A percentile compares a stretch with the other conserved stretches of the same genome.
Evolutionary conservation across 2,113 vertebrate genomes (phyloP).

Genomic region (Pterocles gutturalis): DNA sequence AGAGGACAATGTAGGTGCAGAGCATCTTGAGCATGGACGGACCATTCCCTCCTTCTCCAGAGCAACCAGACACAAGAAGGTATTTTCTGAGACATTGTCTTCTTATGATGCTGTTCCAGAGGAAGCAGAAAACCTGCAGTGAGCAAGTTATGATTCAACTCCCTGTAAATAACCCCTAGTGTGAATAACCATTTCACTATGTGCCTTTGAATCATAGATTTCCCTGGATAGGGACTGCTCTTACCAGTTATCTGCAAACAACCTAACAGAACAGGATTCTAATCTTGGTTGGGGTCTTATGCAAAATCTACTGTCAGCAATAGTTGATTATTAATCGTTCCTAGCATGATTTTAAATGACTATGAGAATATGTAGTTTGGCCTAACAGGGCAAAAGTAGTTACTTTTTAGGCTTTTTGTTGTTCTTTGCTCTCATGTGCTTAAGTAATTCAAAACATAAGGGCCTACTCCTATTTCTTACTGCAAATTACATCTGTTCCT

Average conservation of each 20-base stretch:
- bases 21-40: neutral
- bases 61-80: fast-evolving
- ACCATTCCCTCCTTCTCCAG: neutral
- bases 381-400: neutral
- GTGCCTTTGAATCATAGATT: neutral
- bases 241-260: neutral
- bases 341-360: neutral
- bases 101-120: neutral
- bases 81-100: neutral
- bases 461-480: neutral
- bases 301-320: neutral
- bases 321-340: neutral
- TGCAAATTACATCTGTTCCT: conserved; percentile 39
- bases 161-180: neutral
- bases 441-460: conserved; percentile 37
- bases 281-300: neutral
- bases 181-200: neutral
- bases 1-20: neutral
- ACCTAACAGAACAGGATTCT: neutral
- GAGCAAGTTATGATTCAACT: neutral
- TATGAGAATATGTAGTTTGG: neutral
- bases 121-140: neutral
- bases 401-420: neutral
- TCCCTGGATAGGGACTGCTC: neutral
- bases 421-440: neutral